Base-by-base conservation (phyloP, 2,113 vertebrate species). In the Melanostigma gelatinosum region DNA sequence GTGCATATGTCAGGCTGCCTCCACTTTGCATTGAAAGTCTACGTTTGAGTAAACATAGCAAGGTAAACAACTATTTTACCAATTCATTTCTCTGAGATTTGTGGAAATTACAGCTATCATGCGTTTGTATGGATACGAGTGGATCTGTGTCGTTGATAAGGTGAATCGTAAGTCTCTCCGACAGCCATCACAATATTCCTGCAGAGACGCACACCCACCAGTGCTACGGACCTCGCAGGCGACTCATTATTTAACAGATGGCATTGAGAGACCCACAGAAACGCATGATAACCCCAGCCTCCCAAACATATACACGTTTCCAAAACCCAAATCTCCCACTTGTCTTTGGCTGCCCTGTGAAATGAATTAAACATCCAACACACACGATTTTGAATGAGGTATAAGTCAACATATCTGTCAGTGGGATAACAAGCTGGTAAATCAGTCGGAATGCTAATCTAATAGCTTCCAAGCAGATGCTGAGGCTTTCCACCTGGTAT, bases 191-290 rank as follows among this genome's bases (percentile, higher is more conserved):
- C 6, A 9, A 65, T 22, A 15, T 32, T 34, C 82, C 84, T 20
- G 12, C 80, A 61, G 82, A 84, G 58, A 85, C 63, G 29, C 58
- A 60, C 57, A 44, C 24, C 27, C 38, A 55, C 60, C 8, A 46
- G 69, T 68, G 50, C 52, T 66, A 29, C 44, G 62, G 62, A 38
- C 81, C 61, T 76, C 79, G 82, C 88, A 88, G 82, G 85, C 87
- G 89, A 89, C 68, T 86, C 77, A 86, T 89, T 87, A 81, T 75
- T 83, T 77, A 90, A 69, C 90, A 92, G 83, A 89, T 92, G 85
- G 88, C 72, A 29, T 8, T 64, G 71, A 78, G 76, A 81, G 77
- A 82, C 60, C 54, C 32, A 69, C 75, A 65, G 32, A 66, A 32
- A 76, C 52, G 32, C 34, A 67, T 20, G 32, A 69, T 69, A 80